Evolutionary conservation across 2,888 invertebrate genomes (phyloP), one percentile per base, ranked within the genome.

Genomic region (Caradrina clavipalpis): DNA sequence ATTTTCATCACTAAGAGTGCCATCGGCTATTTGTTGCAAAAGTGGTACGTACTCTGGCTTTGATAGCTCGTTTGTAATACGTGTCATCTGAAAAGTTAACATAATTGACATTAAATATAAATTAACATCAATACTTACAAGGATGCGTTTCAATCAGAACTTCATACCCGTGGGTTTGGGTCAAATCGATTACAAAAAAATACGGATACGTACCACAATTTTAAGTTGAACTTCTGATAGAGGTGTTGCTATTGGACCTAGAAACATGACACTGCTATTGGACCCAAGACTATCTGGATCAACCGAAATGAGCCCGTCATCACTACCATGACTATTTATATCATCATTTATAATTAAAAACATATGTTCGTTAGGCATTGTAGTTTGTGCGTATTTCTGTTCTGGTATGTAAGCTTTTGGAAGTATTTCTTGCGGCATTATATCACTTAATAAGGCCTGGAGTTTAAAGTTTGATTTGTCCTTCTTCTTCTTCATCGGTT

Each of bases 261-360:
- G 85, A 69, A 95, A 86, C 75, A 96, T 86, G 42, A 94, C 93
- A 76, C 91, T 95, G 71, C 94, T 93, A 76, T 95, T 95, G 75
- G 81, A 87, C 26, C 91, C 90, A 50, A 96, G 89, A 69, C 92
- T 95, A 35, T 95, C 92, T 26, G 95, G 95, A 82, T 95, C 95
- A 13, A 95, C 95, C 6, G 88, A 85, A 77, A 95, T 90, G 5
- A 95, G 82, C 58, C 92, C 94, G 51, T 70, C 77, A 54, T 93
- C 93, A 70, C 88, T 92, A 1, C 81, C 88, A 72, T 91, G 92
- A 64, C 86, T 92, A 76, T 89, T 92, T 49, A 96, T 90, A 88
- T 95, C 95, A 51, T 96, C 95, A 78, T 95, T 95, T 53, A 95
- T 84, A 39, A 96, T 89, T 62, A 96, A 83, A 86, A 95, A 95